Percentiles rank a stretch among this genome's conserved stretches.
Evolutionary conservation across 2,113 vertebrate species (phyloP).

Genomic region (Panthera leo): DNA sequence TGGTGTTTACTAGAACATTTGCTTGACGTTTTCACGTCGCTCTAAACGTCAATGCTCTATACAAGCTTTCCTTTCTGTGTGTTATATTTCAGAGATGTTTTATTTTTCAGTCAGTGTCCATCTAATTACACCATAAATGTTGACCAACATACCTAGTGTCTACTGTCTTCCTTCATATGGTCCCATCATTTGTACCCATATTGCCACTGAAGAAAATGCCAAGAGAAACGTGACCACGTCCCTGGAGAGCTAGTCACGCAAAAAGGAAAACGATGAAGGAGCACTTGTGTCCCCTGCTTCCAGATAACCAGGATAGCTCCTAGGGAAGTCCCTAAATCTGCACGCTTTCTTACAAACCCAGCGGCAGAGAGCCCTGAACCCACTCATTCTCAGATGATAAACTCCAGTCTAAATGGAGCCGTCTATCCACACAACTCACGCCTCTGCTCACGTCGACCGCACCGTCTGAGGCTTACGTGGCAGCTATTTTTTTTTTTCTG

Average conservation of each 20-base stretch:
- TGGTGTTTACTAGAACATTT: fast-evolving
- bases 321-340: not conserved
- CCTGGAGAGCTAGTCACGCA: not conserved
- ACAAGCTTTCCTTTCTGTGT: too few species aligned
- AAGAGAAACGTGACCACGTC: not conserved
- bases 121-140: too few species aligned
- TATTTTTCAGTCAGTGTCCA: not conserved
- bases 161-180: not conserved
- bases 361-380: not conserved
- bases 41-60: not conserved
- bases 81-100: not conserved
- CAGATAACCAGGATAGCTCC: not conserved
- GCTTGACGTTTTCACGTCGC: not conserved
- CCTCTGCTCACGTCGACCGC: fast-evolving
- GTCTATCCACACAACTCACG: fast-evolving
- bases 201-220: not conserved
- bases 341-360: not conserved
- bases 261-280: fast-evolving
- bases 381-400: not conserved
- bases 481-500: not conserved
- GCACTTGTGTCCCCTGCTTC: not conserved
- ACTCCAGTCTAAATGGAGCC: fast-evolving
- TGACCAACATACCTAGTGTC: fast-evolving
- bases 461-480: fast-evolving
- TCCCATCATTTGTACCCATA: not conserved